A percentile compares a stretch with the other conserved stretches of the same genome.
These are phyloP conservation scores for Theristus sp. DNA, from an alignment of 2,888 invertebrate genomes.

Conservation along the genomic window DNA sequence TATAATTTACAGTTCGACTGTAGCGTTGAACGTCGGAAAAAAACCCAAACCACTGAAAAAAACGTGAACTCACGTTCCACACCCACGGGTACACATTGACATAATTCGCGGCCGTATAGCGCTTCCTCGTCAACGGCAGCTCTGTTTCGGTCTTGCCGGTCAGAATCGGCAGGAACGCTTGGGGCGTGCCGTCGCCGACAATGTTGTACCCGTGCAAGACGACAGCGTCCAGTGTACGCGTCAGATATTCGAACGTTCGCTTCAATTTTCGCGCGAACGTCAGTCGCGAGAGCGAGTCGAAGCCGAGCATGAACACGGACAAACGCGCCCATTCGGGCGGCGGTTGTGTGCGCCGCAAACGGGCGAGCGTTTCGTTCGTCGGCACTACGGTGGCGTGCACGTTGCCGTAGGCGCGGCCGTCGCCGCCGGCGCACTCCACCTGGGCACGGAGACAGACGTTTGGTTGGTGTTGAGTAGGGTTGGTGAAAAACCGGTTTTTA, in stretches of 20 bases:
- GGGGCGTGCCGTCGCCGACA: conserved; percentile 35
- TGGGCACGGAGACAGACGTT: neutral
- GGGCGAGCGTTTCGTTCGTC: neutral
- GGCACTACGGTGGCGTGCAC: neutral
- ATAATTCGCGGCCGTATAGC: conserved; percentile 21
- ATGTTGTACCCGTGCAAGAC: conserved; percentile 32
- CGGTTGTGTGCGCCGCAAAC: neutral
- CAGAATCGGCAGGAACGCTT: conserved; percentile 33
- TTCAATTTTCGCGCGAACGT: conserved; percentile 60
- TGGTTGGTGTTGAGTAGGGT: neutral
- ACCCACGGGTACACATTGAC: conserved; percentile 34
- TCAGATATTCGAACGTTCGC: conserved; percentile 50
- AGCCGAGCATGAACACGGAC: conserved; percentile 41
- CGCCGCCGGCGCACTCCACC: neutral
- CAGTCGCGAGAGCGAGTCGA: conserved; percentile 67
- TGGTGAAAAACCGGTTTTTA: neutral
- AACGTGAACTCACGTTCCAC: conserved; percentile 24
- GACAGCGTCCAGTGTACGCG: conserved; percentile 20
- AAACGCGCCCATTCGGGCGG: neutral
- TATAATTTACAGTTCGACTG: too few species aligned
- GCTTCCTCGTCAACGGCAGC: conserved; percentile 31
- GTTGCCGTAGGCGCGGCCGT: neutral
- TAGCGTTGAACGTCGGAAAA: too few species aligned
- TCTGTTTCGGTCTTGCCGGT: conserved; percentile 33
- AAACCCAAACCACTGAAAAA: too few species aligned